A percentile compares a stretch with the other conserved stretches of the same genome.
Conservation (phyloP, 2,888 invertebrate species). For the Eurois occulta region DNA sequence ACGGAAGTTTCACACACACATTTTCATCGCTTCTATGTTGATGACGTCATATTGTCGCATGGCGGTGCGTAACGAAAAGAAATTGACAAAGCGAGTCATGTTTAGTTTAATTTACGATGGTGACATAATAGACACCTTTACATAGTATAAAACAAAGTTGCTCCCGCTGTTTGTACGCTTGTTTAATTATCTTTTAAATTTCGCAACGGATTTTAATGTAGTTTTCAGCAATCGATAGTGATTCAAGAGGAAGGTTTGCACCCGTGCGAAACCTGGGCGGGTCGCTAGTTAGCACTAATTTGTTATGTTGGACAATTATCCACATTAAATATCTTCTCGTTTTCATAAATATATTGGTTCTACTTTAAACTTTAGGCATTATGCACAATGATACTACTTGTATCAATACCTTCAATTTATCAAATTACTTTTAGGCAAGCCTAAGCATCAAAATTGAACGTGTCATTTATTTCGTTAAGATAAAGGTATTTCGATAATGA, state of each 20-base stretch:
- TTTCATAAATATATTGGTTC: not conserved
- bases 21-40: not conserved
- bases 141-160: no score
- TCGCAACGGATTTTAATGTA: no score
- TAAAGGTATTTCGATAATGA: slow-evolving; percentile 36
- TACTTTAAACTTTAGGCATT: not conserved
- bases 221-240: no score
- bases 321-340: not conserved
- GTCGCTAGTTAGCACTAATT: no score
- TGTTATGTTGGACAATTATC: not conserved
- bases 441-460: not conserved
- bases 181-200: no score
- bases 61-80: not conserved
- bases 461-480: slow-evolving; percentile 13
- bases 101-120: not conserved
- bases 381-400: no score
- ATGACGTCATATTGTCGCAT: slow-evolving; percentile 16
- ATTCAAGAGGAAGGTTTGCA: no score
- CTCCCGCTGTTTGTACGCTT: no score
- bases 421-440: not conserved
- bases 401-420: not conserved
- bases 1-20: not conserved
- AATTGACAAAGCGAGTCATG: not conserved
- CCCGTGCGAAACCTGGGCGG: no score
- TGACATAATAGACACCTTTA: no score